Conservation (phyloP, 2,113 vertebrate species). For the Talpa occidentalis region DNA sequence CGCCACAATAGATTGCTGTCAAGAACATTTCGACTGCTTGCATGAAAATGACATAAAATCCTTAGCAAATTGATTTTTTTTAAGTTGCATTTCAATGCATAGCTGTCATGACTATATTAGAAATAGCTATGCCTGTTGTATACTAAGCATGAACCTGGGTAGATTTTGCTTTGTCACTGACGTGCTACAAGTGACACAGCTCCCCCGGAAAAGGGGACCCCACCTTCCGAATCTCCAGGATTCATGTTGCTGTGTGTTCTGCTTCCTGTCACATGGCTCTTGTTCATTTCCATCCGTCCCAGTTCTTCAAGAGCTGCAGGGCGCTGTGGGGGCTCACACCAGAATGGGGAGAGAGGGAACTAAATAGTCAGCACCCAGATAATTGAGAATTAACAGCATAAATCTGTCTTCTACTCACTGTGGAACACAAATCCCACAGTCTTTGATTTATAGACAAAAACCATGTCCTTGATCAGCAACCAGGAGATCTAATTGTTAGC, state of each 20-base stretch:
- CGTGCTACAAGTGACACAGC: background rate
- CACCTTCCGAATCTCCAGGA: too few relatives aligned
- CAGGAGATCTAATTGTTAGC: background rate
- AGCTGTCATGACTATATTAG: constrained; percentile 44
- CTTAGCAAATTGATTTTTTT: constrained; percentile 59
- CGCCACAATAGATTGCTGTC: constrained; percentile 5
- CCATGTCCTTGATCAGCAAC: background rate
- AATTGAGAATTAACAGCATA: background rate
- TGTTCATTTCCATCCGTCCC: background rate
- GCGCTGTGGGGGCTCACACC: background rate
- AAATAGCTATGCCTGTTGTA: background rate
- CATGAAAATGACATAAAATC: constrained; percentile 62
- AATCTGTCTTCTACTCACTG: background rate
- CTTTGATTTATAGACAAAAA: constrained; percentile 53
- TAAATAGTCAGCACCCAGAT: background rate
- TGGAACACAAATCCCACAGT: background rate
- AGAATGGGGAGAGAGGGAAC: background rate
- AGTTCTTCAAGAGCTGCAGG: background rate
- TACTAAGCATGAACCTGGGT: background rate
- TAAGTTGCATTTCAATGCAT: constrained; percentile 47
- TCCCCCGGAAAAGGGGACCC: too few relatives aligned
- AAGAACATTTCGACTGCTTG: constrained; percentile 10
- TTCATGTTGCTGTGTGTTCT: background rate
- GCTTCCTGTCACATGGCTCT: background rate
- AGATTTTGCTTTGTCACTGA: constrained; percentile 16